Base-by-base conservation (phyloP, 37 sponge, comb jelly and placozoan species). In the Ianthella basta region DNA sequence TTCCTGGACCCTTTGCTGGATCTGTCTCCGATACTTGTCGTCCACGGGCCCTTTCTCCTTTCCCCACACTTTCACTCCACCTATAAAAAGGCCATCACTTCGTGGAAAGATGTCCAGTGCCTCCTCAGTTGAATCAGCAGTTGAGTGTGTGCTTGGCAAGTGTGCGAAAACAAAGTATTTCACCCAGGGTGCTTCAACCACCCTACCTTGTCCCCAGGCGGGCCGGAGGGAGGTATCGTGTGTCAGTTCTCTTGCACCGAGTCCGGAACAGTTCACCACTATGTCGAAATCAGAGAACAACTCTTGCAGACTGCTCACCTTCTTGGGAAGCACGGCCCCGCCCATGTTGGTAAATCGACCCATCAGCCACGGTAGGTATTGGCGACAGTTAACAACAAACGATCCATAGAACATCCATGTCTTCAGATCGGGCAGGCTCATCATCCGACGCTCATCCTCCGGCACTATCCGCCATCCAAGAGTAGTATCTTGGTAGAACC, bases 201-300 rank as follows among this genome's bases (percentile, higher is more conserved):
- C 18, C 68, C 81, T 61, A 2, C 50, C 33, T 72, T 87, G 88
- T 0, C 91, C 91, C 53, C 73, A 59, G 15, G 74, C 69, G 0
- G 91, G 88, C n/a, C 66, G 63, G 15, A 91, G 40, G 8, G 37
- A 25, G 0, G 20, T 4, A 64, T 91, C 91, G 56, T 41, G 44
- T 0, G 54, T 65, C 34, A 91, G 55, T 39, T 73, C 84, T 18
- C 77, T 35, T 24, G 88, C 60, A 34, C 88, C 88, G 24, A 91
- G 59, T 20, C 91, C 91, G 21, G 88, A 83, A 59, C 91, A 91
- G 40, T 91, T 91, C 20, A 91, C 29, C 0, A 91, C 84, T 0
- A 91, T 23, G 38, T 91, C 85, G 55, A 65, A 91, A 16, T 41
- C 56, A 19, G 24, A 6, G 10, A 80, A 30, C 57, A 56, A 56